These are phyloP conservation scores for Pristionchus mayeri DNA, from an alignment of 2,888 invertebrate genomes.

Conservation along the genomic window DNA sequence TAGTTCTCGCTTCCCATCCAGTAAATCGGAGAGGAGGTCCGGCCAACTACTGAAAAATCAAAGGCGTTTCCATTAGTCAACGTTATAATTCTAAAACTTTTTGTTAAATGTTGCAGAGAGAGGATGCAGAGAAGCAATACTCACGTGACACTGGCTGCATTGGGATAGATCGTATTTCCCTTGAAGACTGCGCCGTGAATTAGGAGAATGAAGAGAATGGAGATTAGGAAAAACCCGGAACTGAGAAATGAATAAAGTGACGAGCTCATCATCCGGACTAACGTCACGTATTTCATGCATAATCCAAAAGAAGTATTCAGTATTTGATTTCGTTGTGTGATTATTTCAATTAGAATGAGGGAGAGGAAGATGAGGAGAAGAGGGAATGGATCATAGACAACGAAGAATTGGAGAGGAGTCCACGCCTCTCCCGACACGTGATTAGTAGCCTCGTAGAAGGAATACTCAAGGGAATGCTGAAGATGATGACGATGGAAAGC, in stretches of 20 bases:
- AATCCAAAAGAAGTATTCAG: conserved; percentile 16
- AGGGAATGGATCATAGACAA: neutral
- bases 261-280: neutral
- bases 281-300: neutral
- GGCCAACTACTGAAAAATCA: neutral
- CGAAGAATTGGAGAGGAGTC: conserved; percentile 28
- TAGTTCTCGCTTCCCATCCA: neutral
- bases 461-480: neutral
- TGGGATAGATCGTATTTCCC: conserved; percentile 31
- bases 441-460: conserved; percentile 16
- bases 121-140: neutral
- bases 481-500: neutral
- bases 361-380: neutral
- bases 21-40: neutral
- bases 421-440: conserved; percentile 2
- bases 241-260: neutral
- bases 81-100: no score
- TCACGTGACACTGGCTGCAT: neutral
- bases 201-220: neutral
- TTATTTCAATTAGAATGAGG: neutral
- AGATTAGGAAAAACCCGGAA: conserved; percentile 1
- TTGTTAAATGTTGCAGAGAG: neutral
- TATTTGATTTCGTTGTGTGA: neutral
- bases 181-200: conserved; percentile 22
- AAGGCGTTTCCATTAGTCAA: no score